These are phyloP conservation scores for Peromyscus maniculatus DNA, from an alignment of 2,113 vertebrate genomes.

Conservation along the genomic window DNA sequence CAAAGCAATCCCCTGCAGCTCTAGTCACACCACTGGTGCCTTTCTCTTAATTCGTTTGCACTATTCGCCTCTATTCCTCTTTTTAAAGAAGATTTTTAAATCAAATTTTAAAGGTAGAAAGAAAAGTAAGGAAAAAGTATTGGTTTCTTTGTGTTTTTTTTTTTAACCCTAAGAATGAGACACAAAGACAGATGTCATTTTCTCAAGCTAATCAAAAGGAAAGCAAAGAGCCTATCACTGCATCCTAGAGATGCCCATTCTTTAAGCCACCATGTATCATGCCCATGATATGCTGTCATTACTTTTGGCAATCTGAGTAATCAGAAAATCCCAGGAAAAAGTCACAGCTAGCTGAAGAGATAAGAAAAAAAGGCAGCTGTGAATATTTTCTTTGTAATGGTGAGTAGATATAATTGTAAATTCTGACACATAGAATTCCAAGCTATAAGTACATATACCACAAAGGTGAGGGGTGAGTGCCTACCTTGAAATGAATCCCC, in stretches of 20 bases:
- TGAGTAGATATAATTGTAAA: neutral
- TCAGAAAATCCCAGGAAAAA: neutral
- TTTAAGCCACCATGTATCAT: neutral
- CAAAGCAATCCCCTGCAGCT: neutral
- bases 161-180: neutral
- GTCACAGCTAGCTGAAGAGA: neutral
- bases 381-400: neutral
- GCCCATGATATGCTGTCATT: fast-evolving
- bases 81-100: constrained; percentile 1
- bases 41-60: neutral
- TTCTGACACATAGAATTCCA: neutral
- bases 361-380: neutral
- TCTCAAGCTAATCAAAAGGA: neutral
- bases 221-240: neutral
- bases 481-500: constrained; percentile 23
- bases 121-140: neutral
- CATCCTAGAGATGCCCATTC: neutral
- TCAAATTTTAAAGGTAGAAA: neutral
- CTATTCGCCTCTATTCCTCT: neutral
- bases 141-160: neutral
- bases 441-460: neutral
- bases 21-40: no score
- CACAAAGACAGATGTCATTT: neutral
- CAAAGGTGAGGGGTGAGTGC: neutral
- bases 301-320: neutral